Evolutionary conservation across 2,113 vertebrate species (phyloP), one percentile per base, ranked within the genome.

Genomic region (Scytalopus superciliaris): DNA sequence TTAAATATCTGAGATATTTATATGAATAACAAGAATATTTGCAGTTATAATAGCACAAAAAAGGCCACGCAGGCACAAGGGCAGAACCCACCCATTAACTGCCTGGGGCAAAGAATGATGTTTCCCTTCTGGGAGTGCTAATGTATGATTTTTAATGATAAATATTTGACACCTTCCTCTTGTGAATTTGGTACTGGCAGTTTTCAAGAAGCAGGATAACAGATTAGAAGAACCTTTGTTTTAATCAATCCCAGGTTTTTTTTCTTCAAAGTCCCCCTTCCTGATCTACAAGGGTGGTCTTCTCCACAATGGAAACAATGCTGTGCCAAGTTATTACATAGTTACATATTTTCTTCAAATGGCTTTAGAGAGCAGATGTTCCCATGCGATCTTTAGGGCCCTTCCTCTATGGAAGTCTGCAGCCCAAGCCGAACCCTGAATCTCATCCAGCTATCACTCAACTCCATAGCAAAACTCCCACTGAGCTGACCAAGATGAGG

Each of bases 281-380:
- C 79, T 75, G 37, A 67, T 90, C 93, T 84, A 68, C 88, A 82
- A 56, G 93, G 88, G 95, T 96, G 94, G 93, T 94, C 93, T 89
- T 66, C 59, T 81, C 75, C 63, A 64, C 66, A 63, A 9, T 92
- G 76, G 66, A 87, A 95, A 88, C 12, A 64, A 49, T 25, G 6
- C 18, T 24, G 12, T 33, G 94, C 94, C 94, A 97, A 96, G 76
- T 75, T 84, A 93, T 80, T 85, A 89, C 68, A 76, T 13, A 68
- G 77, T 52, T 74, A 42, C 33, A 55, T 66, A 57, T 55, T 90
- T 94, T 91, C 91, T 85, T 56, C 76, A 74, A 90, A 80, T 63
- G 55, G 28, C 75, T 93, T 94, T 88, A 56, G 47, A 94, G 35
- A 86, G 55, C 92, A 94, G 85, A 90, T 81, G 50, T 90, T 93